Conservation (phyloP, 1,140 invertebrate genomes). For the Dryas iulia region DNA sequence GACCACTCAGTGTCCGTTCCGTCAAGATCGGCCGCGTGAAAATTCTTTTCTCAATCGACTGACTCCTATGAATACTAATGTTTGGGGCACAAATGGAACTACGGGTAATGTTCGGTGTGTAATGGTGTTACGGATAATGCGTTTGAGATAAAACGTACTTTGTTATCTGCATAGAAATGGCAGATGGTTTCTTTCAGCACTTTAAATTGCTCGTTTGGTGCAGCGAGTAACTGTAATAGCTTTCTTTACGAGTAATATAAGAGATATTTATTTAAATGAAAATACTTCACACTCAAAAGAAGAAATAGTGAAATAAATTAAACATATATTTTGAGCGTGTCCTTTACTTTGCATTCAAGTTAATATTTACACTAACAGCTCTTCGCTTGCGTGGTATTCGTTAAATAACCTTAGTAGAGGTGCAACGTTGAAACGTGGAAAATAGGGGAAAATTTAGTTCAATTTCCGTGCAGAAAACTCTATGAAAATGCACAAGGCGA, state of each 20-base stretch:
- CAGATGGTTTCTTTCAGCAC: slow-evolving; percentile 7
- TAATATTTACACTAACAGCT: slow-evolving; percentile 53
- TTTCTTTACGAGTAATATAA: not conserved
- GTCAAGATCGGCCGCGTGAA: slow-evolving; percentile 61
- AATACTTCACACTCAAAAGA: not conserved
- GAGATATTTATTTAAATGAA: not conserved
- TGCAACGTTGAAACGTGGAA: slow-evolving; percentile 45
- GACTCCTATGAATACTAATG: slow-evolving; percentile 77
- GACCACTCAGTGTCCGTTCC: slow-evolving; percentile 63
- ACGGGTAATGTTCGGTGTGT: slow-evolving; percentile 46
- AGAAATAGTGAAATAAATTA: slow-evolving; percentile 19
- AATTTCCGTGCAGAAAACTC: slow-evolving; percentile 67
- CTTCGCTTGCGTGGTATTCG: slow-evolving; percentile 35
- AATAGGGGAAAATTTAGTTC: slow-evolving; percentile 44
- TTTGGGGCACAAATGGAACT: slow-evolving; percentile 56
- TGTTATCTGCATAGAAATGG: slow-evolving; percentile 19
- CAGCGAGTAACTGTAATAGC: not conserved
- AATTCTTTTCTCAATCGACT: slow-evolving; percentile 76
- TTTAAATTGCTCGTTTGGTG: not conserved
- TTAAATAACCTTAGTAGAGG: slow-evolving; percentile 41
- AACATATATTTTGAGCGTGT: slow-evolving; percentile 31
- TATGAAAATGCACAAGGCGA: slow-evolving; percentile 66
- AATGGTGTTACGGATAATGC: slow-evolving; percentile 26
- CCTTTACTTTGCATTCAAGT: slow-evolving; percentile 38
- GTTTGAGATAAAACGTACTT: slow-evolving; percentile 20